A percentile compares a stretch with the other conserved stretches of the same genome.
Conservation (phyloP, 1,140 invertebrate species). For the Lordiphosa collinella region DNA sequence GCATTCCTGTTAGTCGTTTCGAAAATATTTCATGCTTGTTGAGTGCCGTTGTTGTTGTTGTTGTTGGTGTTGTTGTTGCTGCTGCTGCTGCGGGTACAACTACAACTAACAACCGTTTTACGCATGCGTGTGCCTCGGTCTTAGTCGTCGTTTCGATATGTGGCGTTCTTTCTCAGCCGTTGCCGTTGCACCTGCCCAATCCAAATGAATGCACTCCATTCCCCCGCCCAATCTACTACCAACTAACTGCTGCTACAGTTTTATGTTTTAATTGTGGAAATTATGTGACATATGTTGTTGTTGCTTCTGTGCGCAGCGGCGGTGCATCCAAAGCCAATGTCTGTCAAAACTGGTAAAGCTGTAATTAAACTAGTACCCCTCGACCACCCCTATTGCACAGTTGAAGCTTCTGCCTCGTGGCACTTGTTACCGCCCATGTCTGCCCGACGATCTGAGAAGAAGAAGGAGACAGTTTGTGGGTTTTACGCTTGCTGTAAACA, state of each 20-base stretch:
- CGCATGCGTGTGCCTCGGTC: conserved; percentile 63
- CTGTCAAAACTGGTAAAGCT: conserved; percentile 71
- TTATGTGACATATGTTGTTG: conserved; percentile 67
- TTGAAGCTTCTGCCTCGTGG: conserved; percentile 16
- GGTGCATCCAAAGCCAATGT: conserved; percentile 40
- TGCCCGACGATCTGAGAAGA: conserved; percentile 22
- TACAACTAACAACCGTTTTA: conserved; percentile 64
- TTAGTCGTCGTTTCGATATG: conserved; percentile 3
- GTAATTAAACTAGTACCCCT: conserved; percentile 65
- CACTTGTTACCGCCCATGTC: conserved; percentile 59
- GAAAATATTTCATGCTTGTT: conserved; percentile 62
- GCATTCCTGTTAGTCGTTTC: conserved; percentile 8
- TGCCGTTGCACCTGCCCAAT: conserved; percentile 50
- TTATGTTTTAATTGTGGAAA: conserved; percentile 76
- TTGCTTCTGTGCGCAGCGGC: conserved; percentile 25
- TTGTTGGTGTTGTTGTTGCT: conserved; percentile 33
- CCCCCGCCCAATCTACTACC: background rate
- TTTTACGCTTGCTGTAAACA: conserved; percentile 54
- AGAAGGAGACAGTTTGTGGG: conserved; percentile 55
- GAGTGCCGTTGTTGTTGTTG: conserved; percentile 45
- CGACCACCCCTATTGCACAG: conserved; percentile 1
- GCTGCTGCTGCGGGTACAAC: conserved; percentile 15
- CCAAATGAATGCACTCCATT: background rate
- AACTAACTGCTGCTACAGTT: conserved; percentile 52
- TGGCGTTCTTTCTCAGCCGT: conserved; percentile 1